These are phyloP conservation scores for Apteryx owenii DNA, from an alignment of 2,113 vertebrate genomes.

Conservation along the genomic window DNA sequence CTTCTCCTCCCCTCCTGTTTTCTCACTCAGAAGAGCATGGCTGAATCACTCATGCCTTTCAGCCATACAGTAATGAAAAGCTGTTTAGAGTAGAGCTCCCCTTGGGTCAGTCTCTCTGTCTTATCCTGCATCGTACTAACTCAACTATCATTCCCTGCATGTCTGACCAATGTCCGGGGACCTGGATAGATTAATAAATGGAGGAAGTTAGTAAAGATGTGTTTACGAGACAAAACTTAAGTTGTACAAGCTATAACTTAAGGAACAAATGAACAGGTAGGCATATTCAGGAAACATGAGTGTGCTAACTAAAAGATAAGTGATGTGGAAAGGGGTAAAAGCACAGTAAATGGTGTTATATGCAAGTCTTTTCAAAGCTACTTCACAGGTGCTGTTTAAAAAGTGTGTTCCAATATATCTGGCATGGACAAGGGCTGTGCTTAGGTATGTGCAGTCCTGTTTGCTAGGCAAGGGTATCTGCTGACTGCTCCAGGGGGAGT, in stretches of 20 bases:
- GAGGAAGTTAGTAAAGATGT: not conserved
- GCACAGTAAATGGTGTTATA: not conserved
- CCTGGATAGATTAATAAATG: not conserved
- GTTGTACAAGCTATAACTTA: not conserved
- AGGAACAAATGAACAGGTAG: not conserved
- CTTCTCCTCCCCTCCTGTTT: not conserved
- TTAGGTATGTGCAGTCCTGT: accelerated
- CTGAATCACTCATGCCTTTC: conserved; percentile 12
- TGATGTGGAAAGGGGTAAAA: not conserved
- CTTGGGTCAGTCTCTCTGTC: not conserved
- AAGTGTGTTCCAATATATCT: accelerated
- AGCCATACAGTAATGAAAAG: not conserved
- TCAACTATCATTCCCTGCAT: not conserved
- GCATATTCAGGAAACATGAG: not conserved
- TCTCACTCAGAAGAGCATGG: not conserved
- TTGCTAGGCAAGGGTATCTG: not conserved
- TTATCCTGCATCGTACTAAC: not conserved
- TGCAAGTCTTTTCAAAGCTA: not conserved
- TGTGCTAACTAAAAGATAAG: not conserved
- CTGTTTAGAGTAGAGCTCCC: not conserved
- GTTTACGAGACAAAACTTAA: not conserved
- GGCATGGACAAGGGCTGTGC: not conserved
- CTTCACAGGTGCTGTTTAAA: not conserved
- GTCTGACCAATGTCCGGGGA: not conserved
- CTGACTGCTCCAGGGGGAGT: not conserved